Base-by-base conservation (phyloP, 2,113 vertebrate species). In the Caretta caretta region DNA sequence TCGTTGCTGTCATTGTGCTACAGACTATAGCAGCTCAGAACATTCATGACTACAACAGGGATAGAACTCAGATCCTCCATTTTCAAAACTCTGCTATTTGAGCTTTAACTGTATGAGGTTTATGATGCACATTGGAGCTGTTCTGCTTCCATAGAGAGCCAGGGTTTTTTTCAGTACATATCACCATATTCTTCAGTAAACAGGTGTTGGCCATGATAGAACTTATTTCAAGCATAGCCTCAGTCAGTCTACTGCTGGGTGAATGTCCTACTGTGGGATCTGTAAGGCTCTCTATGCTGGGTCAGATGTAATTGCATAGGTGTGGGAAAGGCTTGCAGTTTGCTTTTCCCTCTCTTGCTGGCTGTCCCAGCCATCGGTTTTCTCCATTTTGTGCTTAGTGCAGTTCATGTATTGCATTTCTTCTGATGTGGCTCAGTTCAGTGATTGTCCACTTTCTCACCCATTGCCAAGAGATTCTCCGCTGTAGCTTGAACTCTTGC, bases 401-500 rank as follows among this genome's bases (percentile, higher is more conserved):
- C 79, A 38, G n/a, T 75, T 53, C 57, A 79, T 91, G 94, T 50
- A 83, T 78, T 31, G 27, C 53, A 3, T 83, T 57, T 22, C 59
- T 16, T 10, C 7, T 48, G 11, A 13, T 46, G 10, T 75, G 38
- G 22, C 22, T 46, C 72, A 46, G 38, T 38, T 29, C 53, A 29
- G 53, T 54, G 53, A 56, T 46, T 48, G 75, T 27, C 29, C 72
- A 11, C 13, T 5, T 9, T 6, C 29, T 57, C 4, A 1, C 3
- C 95, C 97, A 48, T 76, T 95, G 49, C 95, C 95, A 90, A 75
- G 90, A 93, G 91, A 90, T 96, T 97, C 97, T 96, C 91, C 95
- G 92, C 95, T 97, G 94, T 97, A 97, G 96, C 97, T 96, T 46
- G 93, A 93, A 94, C 95, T 92, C 96, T n/a, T 97, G 92, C 94